Conservation (phyloP, 2,797 vertebrate species). For the Alcedo atthis region DNA sequence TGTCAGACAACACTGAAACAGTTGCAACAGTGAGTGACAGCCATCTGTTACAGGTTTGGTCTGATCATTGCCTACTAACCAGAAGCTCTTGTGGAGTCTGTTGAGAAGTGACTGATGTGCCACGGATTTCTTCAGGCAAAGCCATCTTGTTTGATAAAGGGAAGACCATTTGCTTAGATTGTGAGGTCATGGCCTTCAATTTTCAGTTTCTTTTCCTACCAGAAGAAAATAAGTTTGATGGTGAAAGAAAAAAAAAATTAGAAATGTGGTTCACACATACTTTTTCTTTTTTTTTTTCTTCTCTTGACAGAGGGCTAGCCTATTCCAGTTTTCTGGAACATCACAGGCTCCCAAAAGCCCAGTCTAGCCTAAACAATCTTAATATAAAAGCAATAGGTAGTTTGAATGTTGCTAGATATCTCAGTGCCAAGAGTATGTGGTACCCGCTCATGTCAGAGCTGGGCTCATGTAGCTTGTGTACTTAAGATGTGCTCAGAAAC, state of each 20-base stretch:
- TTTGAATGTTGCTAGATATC: neutral
- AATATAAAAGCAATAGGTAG: neutral
- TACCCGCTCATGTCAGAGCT: neutral
- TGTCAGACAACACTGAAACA: neutral
- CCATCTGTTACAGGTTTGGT: neutral
- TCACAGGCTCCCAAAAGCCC: neutral
- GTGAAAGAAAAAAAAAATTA: neutral
- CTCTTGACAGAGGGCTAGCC: neutral
- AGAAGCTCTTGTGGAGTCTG: neutral
- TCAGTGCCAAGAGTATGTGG: neutral
- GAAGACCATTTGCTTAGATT: neutral
- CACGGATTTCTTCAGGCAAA: neutral
- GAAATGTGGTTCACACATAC: neutral
- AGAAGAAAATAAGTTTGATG: neutral
- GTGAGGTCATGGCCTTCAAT: neutral
- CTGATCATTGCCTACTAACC: neutral
- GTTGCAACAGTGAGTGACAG: neutral
- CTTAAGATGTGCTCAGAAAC: neutral
- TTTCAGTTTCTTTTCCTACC: neutral
- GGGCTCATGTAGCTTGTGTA: neutral
- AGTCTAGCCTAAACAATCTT: neutral
- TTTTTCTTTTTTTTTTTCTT: neutral
- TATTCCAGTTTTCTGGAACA: neutral
- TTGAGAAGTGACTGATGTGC: neutral
- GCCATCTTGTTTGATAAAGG: neutral